These are phyloP conservation scores for Bembecia ichneumoniformis DNA, from an alignment of 2,888 invertebrate genomes.

Conservation along the genomic window DNA sequence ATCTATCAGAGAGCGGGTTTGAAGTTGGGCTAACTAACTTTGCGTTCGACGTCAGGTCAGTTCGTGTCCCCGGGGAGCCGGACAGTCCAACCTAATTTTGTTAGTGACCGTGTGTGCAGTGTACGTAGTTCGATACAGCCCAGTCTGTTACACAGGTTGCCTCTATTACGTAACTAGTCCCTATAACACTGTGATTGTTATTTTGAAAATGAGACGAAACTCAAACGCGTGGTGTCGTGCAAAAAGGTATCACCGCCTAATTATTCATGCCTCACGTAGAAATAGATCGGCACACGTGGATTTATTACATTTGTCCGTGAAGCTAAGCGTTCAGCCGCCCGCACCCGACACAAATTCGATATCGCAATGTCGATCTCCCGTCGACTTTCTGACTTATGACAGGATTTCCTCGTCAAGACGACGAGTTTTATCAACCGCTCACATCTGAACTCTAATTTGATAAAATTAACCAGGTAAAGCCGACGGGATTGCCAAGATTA, in stretches of 20 bases:
- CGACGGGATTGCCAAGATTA: too few species aligned
- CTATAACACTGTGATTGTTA: too few species aligned
- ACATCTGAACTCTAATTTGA: conserved; percentile 30
- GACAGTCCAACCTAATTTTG: neutral
- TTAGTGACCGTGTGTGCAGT: neutral
- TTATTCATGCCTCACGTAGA: neutral
- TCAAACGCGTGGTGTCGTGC: too few species aligned
- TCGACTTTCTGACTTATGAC: conserved; percentile 35
- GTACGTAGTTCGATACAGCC: too few species aligned
- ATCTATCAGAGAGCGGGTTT: too few species aligned
- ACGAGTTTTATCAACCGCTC: conserved; percentile 20
- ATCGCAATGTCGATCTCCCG: conserved; percentile 28
- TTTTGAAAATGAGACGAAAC: too few species aligned
- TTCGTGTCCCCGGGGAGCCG: neutral
- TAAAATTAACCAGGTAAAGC: conserved; percentile 27
- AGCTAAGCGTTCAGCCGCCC: neutral
- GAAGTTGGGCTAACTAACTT: neutral
- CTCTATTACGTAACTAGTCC: too few species aligned
- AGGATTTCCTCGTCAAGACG: conserved; percentile 25
- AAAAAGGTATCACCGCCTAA: neutral
- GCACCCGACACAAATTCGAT: conserved; percentile 10
- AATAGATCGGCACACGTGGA: neutral
- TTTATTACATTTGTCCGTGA: neutral
- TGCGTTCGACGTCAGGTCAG: neutral
- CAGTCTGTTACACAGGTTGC: too few species aligned